Percentiles rank a stretch among this genome's conserved stretches.
phyloP scores from a whole-genome alignment of 2,888 invertebrate species.

The Tiliacea citrago region DNA sequence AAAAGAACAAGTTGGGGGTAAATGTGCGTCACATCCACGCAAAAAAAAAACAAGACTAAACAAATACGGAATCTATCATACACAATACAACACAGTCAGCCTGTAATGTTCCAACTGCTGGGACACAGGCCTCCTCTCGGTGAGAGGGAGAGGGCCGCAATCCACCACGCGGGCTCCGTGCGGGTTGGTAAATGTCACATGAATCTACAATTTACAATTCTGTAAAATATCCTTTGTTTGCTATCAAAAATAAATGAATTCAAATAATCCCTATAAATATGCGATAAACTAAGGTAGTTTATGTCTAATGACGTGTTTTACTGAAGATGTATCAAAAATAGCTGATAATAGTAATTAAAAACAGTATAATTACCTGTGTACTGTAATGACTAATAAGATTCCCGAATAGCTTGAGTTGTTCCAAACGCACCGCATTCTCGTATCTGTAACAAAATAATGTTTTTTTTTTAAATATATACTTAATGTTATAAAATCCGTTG shows the following conservation, averaged over 20 bases:
- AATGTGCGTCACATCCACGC: no score
- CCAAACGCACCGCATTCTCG: constrained; percentile 95
- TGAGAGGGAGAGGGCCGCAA: no score
- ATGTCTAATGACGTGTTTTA: constrained; percentile 22
- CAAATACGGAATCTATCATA: no score
- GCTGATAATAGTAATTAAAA: constrained; percentile 5
- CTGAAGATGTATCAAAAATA: neutral
- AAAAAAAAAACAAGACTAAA: no score
- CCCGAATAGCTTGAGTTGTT: constrained; percentile 97
- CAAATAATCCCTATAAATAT: constrained; percentile 18
- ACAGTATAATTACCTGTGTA: constrained; percentile 78
- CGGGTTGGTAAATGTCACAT: no score
- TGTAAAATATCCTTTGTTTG: constrained; percentile 24
- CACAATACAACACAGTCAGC: no score
- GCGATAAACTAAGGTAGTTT: neutral
- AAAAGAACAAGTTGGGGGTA: no score
- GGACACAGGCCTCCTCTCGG: no score
- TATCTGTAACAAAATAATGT: constrained; percentile 90
- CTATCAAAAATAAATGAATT: constrained; percentile 1
- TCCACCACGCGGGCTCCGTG: no score
- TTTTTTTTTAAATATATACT: neutral
- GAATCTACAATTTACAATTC: neutral
- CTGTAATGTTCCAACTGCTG: no score
- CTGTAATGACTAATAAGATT: constrained; percentile 95
- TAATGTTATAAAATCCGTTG: no score